Conservation (phyloP, 2,888 invertebrate genomes). For the Aspidapion aeneum region DNA sequence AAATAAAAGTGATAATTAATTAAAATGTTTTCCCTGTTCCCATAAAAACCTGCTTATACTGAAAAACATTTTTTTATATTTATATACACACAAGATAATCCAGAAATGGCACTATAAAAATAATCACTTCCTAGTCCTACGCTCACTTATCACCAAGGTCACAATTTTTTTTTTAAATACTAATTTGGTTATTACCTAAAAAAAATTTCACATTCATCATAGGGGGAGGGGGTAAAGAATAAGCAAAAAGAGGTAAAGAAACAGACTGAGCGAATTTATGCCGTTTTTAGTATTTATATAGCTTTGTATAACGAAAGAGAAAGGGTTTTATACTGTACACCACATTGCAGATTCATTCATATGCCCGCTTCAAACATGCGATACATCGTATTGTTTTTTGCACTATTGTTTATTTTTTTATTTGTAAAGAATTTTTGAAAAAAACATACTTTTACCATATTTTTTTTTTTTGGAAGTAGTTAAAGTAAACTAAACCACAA, state of each 20-base stretch:
- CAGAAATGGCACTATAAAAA: neutral
- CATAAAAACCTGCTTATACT: neutral
- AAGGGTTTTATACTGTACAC: slow-evolving; percentile 15
- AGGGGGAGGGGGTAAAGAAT: neutral
- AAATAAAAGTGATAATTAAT: no score
- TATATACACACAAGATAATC: no score
- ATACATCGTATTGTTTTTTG: neutral
- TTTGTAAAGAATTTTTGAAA: no score
- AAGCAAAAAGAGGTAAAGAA: slow-evolving; percentile 9
- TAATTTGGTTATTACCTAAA: slow-evolving; percentile 21
- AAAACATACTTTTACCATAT: no score
- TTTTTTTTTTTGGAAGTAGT: no score
- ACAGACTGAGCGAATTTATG: slow-evolving; percentile 16
- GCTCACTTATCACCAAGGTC: neutral
- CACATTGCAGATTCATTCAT: slow-evolving; percentile 21
- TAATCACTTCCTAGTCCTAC: neutral
- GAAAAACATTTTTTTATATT: neutral
- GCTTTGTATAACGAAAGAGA: slow-evolving; percentile 21
- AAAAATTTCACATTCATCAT: slow-evolving; percentile 17
- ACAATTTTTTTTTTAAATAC: neutral
- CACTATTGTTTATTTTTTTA: neutral
- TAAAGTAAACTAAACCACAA: no score
- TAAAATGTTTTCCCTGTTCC: neutral
- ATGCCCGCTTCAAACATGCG: neutral
- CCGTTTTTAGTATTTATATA: slow-evolving; percentile 20